These are phyloP conservation scores for Corythaeola cristata DNA, from an alignment of 2,113 vertebrate species.

Conservation along the genomic window DNA sequence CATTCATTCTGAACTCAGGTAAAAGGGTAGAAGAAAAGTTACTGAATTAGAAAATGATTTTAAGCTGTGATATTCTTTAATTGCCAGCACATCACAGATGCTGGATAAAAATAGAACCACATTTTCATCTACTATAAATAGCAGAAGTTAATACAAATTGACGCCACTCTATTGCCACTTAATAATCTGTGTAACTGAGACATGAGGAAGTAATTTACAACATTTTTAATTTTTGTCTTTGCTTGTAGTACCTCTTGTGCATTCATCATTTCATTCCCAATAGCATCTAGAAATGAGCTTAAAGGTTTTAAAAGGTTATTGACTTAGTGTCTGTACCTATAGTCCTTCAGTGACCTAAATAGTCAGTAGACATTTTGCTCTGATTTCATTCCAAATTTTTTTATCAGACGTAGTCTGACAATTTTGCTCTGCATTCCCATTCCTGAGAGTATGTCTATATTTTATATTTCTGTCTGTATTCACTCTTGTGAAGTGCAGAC, in stretches of 20 bases:
- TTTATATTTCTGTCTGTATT: not conserved
- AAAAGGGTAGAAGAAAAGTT: not conserved
- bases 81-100: not conserved
- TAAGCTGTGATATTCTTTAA: constrained; percentile 1
- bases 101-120: not conserved
- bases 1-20: not conserved
- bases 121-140: not conserved
- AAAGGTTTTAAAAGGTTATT: not conserved
- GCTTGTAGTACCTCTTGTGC: not conserved
- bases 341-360: not conserved
- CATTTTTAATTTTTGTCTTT: not conserved
- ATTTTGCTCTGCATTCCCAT: not conserved
- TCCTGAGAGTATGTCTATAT: not conserved
- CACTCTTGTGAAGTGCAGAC: not conserved
- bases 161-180: not conserved
- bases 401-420: not conserved
- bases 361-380: not conserved
- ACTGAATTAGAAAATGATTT: constrained; percentile 5
- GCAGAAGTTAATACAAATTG: not conserved
- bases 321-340: not conserved
- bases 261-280: not conserved
- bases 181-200: not conserved
- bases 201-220: not conserved
- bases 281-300: not conserved
- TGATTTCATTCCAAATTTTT: not conserved